Conservation (phyloP, 92 coral and sea anemone genomes). For the Phenganax stokvisi region DNA sequence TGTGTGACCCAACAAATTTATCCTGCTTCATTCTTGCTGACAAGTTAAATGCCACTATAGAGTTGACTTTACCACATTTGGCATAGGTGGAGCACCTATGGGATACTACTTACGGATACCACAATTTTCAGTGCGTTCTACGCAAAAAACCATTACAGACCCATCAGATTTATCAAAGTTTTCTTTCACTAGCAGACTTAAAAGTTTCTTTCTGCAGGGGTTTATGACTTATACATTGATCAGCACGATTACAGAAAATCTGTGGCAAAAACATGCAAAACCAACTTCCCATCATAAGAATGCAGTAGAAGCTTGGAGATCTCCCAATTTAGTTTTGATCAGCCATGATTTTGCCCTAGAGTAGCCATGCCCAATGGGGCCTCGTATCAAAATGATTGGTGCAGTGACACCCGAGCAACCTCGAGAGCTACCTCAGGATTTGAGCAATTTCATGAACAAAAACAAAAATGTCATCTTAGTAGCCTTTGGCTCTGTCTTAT, state of each 20-base stretch:
- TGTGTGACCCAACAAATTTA: slow-evolving; percentile 62
- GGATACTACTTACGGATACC: slow-evolving; percentile 66
- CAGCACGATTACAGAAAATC: slow-evolving; percentile 44
- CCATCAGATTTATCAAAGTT: slow-evolving; percentile 35
- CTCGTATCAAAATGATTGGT: slow-evolving; percentile 72
- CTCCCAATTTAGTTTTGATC: slow-evolving; percentile 57
- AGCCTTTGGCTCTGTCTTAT: slow-evolving; percentile 45
- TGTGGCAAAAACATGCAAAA: slow-evolving; percentile 61
- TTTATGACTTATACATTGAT: slow-evolving; percentile 8
- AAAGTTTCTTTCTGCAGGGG: slow-evolving; percentile 48
- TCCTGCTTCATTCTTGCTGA: slow-evolving; percentile 74
- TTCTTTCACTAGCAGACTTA: slow-evolving; percentile 49
- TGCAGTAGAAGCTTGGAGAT: slow-evolving; percentile 52
- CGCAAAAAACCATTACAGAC: slow-evolving; percentile 22
- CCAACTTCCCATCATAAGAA: slow-evolving; percentile 48
- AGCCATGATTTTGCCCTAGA: slow-evolving; percentile 71
- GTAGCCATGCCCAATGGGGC: slow-evolving; percentile 60
- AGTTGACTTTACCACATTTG: slow-evolving; percentile 67
- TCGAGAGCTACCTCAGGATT: slow-evolving; percentile 42
- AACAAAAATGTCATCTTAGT: slow-evolving; percentile 35
- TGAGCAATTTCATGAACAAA: slow-evolving; percentile 49
- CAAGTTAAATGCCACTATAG: slow-evolving; percentile 53
- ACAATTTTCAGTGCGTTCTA: slow-evolving; percentile 54
- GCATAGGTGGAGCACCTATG: slow-evolving; percentile 60
- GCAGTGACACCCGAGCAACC: slow-evolving; percentile 70